phyloP scores from a whole-genome alignment of 2,797 vertebrate genomes.

The Anguilla marmorata region DNA sequence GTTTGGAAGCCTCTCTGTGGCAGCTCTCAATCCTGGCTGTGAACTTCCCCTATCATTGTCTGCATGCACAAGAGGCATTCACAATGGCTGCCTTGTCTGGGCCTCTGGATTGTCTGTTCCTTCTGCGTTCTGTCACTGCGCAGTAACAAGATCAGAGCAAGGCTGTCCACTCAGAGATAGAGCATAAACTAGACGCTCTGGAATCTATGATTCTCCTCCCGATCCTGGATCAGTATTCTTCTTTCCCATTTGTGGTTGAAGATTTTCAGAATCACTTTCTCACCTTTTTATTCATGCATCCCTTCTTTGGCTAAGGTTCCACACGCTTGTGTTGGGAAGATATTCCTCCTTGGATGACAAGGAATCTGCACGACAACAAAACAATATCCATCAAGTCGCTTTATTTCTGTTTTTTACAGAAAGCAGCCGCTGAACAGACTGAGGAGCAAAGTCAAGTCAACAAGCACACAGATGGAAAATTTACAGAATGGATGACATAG shows the following conservation, averaged over 20 bases:
- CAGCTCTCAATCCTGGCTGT: conserved; percentile 30
- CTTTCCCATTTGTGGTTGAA: conserved; percentile 55
- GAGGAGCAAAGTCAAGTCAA: not conserved
- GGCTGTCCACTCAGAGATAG: conserved; percentile 56
- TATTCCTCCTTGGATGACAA: conserved; percentile 50
- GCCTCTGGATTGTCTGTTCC: not conserved
- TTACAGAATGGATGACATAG: not conserved
- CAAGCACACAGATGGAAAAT: not conserved
- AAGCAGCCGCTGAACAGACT: not conserved
- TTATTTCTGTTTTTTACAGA: not conserved
- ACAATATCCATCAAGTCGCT: not conserved
- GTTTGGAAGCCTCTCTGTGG: conserved; percentile 51
- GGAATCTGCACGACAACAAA: conserved; percentile 49
- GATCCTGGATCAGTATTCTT: conserved; percentile 62
- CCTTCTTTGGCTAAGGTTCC: conserved; percentile 27
- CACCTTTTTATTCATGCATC: not conserved
- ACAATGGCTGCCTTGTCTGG: conserved; percentile 13
- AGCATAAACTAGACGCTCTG: conserved; percentile 43
- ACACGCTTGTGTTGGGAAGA: conserved; percentile 36
- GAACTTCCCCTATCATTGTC: conserved; percentile 53
- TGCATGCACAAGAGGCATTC: conserved; percentile 33
- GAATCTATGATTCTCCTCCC: conserved; percentile 60
- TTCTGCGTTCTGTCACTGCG: conserved; percentile 38
- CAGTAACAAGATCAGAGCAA: conserved; percentile 44
- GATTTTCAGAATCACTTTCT: conserved; percentile 55